Evolutionary conservation across 2,113 vertebrate species (phyloP).

Genomic region (Gnathonemus longibarbis): DNA sequence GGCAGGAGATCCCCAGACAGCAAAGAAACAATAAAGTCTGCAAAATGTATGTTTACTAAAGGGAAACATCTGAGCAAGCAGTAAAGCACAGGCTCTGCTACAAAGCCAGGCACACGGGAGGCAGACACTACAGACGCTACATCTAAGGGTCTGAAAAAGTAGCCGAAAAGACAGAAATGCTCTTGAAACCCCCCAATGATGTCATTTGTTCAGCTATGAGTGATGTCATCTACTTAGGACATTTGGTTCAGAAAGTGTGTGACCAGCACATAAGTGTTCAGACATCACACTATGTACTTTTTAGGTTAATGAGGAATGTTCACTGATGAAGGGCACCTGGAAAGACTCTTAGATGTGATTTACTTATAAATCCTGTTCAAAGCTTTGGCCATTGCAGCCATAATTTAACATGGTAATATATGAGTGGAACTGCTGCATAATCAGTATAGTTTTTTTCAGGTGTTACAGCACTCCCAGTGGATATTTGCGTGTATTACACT

Average conservation of each 20-base stretch:
- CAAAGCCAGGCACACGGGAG: slow-evolving; percentile 53
- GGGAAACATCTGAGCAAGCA: slow-evolving; percentile 45
- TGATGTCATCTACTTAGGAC: slow-evolving; percentile 25
- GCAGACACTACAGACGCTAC: slow-evolving; percentile 18
- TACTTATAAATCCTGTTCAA: not conserved
- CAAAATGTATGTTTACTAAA: slow-evolving; percentile 43
- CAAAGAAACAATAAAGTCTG: slow-evolving; percentile 38
- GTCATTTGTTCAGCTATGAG: slow-evolving; percentile 43
- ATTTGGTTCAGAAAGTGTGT: slow-evolving; percentile 42
- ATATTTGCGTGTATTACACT: slow-evolving; percentile 6
- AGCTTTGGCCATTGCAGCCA: not conserved
- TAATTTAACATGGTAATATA: not conserved
- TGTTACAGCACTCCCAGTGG: slow-evolving; percentile 34
- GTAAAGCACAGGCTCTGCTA: slow-evolving; percentile 43
- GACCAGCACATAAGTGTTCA: slow-evolving; percentile 39
- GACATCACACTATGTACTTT: not conserved
- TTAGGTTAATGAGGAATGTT: not conserved
- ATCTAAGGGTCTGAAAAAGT: slow-evolving; percentile 50
- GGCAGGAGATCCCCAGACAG: slow-evolving; percentile 27
- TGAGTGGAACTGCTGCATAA: not conserved
- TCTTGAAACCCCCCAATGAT: slow-evolving; percentile 48
- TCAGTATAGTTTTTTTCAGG: slow-evolving; percentile 11
- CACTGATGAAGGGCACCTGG: not conserved
- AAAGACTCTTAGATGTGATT: not conserved
- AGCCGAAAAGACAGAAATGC: slow-evolving; percentile 58